A percentile compares a stretch with the other conserved stretches of the same genome.
Conservation (phyloP, 2,797 vertebrate species). For the Valencia hispanica region DNA sequence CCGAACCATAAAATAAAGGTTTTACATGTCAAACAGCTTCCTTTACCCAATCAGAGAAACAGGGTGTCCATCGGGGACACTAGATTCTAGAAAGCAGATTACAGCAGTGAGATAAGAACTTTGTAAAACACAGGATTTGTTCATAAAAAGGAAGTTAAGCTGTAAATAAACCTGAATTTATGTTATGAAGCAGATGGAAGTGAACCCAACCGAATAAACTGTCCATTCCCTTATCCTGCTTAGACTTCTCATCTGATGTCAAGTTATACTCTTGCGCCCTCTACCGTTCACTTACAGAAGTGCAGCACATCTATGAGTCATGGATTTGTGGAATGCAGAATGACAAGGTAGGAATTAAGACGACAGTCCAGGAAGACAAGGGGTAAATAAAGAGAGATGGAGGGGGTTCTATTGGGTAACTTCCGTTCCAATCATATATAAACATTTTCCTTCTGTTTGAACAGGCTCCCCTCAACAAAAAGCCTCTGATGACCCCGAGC, state of each 20-base stretch:
- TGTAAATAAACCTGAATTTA: neutral
- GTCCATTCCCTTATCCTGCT: neutral
- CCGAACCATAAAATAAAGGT: neutral
- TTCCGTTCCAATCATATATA: too few relatives aligned
- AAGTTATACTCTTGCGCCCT: conserved; percentile 34
- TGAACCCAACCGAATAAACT: neutral
- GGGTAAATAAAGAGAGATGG: neutral
- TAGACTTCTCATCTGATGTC: neutral
- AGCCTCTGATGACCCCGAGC: neutral
- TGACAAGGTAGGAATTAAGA: conserved; percentile 13
- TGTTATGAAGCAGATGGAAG: neutral
- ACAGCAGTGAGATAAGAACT: neutral
- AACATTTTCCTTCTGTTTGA: too few relatives aligned
- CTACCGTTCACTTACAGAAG: conserved; percentile 43
- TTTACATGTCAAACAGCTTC: neutral
- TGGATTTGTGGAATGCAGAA: conserved; percentile 56
- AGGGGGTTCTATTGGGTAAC: too few relatives aligned
- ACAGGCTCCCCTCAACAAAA: neutral
- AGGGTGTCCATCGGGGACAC: neutral
- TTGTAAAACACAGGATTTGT: neutral
- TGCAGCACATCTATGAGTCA: neutral
- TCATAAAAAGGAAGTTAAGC: neutral
- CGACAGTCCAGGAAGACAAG: neutral
- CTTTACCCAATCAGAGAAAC: conserved; percentile 10
- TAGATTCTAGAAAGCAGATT: neutral